Base-by-base conservation (phyloP, 1,140 invertebrate genomes). In the Drosophila elegans region DNA sequence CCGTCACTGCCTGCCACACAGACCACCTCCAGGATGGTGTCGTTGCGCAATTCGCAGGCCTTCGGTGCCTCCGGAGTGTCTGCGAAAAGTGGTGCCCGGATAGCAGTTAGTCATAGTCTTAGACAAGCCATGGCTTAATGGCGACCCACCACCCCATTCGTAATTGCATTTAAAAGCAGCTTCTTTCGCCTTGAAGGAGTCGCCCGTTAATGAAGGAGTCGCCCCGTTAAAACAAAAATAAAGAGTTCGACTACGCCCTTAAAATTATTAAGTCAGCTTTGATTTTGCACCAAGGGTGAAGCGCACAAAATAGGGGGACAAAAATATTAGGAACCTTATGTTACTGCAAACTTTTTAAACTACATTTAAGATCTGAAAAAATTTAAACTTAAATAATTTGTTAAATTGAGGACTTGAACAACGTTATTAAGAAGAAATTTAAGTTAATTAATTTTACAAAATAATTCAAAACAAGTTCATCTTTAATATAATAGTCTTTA, bases 1-100 rank as follows among this genome's bases (percentile, higher is more conserved):
- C 97, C 97, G 80, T 97, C 96, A 78, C 95, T 95, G 16, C 97
- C 96, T 0, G 96, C 94, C 49, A 94, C 92, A 92, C 97, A 97
- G 57, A 94, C 95, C 45, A 97, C 96, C 90, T 95, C 95, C 53
- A 97, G 93, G 10, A 93, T 90, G 38, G 93, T 94, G 42, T 95
- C 94, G 92, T 96, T 96, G 78, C 94, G 93, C 57, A 96, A 89
- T 44, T 94, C 93, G 85, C 96, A 97, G 88, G 95, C 94, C 76
- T 93, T 93, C 11, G 96, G 96, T 3, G 95, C 93, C 85, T 96
- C 95, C 9, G 96, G 96, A 42, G 94, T 91, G 76, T 94, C 95
- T 96, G 88, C 38, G 59, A 42, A 32, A n/a, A 25, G 25, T 27
- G 52, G 51, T 36, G 6, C 13, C 45, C 56, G 57, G 71, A 75